phyloP scores from a whole-genome alignment of 2,113 vertebrate species.

The Aythya baeri region DNA sequence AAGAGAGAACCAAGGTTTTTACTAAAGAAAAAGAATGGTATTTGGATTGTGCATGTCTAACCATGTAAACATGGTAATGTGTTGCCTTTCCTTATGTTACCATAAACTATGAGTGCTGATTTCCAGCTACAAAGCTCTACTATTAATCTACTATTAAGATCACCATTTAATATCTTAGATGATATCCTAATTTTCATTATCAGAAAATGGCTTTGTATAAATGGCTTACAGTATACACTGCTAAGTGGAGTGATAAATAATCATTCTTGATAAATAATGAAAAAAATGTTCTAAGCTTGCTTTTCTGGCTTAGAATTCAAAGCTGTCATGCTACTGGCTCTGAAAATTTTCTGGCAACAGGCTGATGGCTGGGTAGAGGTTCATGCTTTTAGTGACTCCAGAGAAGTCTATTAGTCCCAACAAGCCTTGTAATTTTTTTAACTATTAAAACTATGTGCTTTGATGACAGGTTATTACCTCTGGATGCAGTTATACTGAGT shows the following conservation, averaged over 20 bases:
- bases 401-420: background rate
- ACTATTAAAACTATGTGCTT: background rate
- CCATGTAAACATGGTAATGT: background rate
- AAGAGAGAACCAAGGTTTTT: background rate
- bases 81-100: background rate
- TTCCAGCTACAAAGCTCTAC: background rate
- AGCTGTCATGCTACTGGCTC: background rate
- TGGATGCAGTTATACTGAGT: background rate
- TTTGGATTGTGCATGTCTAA: background rate
- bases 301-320: background rate
- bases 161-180: background rate
- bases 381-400: background rate
- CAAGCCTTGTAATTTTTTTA: background rate
- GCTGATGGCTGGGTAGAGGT: background rate
- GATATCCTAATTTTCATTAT: background rate
- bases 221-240: background rate
- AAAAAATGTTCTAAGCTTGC: background rate
- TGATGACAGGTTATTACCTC: background rate
- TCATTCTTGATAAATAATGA: background rate
- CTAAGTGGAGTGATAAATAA: background rate
- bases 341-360: background rate
- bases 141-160: background rate
- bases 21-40: background rate
- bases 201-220: background rate
- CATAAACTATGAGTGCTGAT: fast-evolving